phyloP scores from a whole-genome alignment of 1,140 invertebrate species.

The Marisa cornuarietis region DNA sequence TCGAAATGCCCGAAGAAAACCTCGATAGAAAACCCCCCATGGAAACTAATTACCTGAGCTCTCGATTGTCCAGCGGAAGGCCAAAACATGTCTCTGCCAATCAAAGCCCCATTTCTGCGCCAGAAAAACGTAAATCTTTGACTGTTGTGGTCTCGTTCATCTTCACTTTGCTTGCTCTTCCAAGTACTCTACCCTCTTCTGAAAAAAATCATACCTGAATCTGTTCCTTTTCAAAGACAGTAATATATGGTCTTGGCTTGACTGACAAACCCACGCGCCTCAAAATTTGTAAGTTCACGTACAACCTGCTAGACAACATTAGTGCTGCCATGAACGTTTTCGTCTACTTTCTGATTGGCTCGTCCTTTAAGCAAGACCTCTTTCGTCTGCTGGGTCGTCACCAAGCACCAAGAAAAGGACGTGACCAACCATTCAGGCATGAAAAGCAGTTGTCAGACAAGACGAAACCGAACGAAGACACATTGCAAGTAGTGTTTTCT shows the following conservation, averaged over 20 bases:
- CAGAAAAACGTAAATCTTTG: not conserved
- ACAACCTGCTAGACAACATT: not conserved
- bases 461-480: no score
- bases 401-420: no score
- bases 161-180: constrained; percentile 7
- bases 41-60: not conserved
- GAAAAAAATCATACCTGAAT: not conserved
- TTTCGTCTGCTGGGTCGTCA: no score
- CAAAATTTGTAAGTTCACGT: constrained; percentile 16
- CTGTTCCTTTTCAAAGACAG: not conserved
- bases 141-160: not conserved
- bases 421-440: no score
- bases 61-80: not conserved
- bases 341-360: constrained; percentile 1
- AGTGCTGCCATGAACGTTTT: constrained; percentile 8
- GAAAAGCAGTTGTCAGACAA: not conserved
- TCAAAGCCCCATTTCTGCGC: no score
- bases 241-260: constrained; percentile 2
- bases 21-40: not conserved
- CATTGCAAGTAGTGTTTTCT: no score
- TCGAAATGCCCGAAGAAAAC: not conserved
- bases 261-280: not conserved
- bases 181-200: not conserved
- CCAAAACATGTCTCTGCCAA: no score
- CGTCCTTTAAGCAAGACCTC: not conserved